These are phyloP conservation scores for Serripes groenlandicus DNA, from an alignment of 2,888 invertebrate genomes.

Conservation along the genomic window DNA sequence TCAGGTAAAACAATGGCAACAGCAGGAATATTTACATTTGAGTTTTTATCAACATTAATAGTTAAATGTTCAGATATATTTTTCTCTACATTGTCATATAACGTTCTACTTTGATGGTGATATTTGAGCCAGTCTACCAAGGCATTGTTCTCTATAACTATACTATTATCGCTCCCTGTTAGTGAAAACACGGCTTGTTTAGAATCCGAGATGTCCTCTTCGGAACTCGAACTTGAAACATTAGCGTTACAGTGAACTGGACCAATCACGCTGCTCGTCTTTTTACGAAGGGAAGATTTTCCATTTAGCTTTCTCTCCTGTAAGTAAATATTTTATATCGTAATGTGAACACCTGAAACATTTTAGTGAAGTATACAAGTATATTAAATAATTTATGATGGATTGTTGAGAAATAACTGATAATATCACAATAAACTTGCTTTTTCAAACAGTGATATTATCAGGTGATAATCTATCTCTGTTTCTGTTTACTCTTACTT, in stretches of 20 bases:
- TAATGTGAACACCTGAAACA: no score
- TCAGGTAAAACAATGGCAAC: slow-evolving; percentile 2
- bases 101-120: not conserved
- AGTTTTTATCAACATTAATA: not conserved
- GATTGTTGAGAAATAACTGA: no score
- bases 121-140: slow-evolving; percentile 13
- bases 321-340: no score
- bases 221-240: slow-evolving; percentile 11
- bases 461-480: no score
- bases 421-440: no score
- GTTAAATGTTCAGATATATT: not conserved
- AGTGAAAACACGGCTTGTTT: not conserved
- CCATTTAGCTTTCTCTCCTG: slow-evolving; percentile 21
- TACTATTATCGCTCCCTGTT: not conserved
- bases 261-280: slow-evolving; percentile 26
- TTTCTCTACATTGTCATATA: not conserved
- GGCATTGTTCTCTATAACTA: slow-evolving; percentile 26
- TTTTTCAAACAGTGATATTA: no score
- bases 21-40: not conserved
- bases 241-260: slow-evolving; percentile 21
- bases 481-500: no score
- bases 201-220: not conserved
- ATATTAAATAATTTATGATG: no score
- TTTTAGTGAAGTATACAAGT: no score
- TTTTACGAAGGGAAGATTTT: not conserved